phyloP scores from a whole-genome alignment of 2,113 vertebrate genomes.

The Podarcis cretensis region DNA sequence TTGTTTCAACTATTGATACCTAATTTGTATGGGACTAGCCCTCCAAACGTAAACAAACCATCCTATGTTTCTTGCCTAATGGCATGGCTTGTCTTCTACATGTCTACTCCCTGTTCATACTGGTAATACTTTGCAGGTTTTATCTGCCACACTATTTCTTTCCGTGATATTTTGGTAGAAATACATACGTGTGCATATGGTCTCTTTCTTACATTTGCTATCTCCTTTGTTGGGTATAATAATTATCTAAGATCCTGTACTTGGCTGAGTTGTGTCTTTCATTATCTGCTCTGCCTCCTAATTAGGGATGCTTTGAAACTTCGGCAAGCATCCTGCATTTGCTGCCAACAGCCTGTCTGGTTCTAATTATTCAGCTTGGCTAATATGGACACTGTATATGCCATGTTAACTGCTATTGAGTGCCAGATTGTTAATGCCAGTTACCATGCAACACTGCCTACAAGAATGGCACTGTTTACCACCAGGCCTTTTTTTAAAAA shows the following conservation, averaged over 20 bases:
- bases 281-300: conserved; percentile 3
- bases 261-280: not conserved
- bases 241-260: conserved; percentile 1
- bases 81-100: not conserved
- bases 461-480: not conserved
- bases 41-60: not conserved
- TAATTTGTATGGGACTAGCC: too few species aligned
- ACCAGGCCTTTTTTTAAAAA: not conserved
- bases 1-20: not conserved
- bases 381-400: not conserved
- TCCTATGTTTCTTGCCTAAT: too few species aligned
- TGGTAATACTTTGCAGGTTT: fast-evolving
- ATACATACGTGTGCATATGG: not conserved
- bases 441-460: not conserved
- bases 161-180: not conserved
- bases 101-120: fast-evolving
- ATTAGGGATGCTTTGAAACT: conserved; percentile 6
- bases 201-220: not conserved
- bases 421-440: not conserved
- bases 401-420: not conserved
- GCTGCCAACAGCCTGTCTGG: not conserved
- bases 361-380: conserved; percentile 9
- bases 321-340: not conserved
- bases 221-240: not conserved
- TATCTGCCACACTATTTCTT: not conserved